Evolutionary conservation across 2,113 vertebrate genomes (phyloP), one percentile per base, ranked within the genome.

Genomic region (Bagarius yarrelli): DNA sequence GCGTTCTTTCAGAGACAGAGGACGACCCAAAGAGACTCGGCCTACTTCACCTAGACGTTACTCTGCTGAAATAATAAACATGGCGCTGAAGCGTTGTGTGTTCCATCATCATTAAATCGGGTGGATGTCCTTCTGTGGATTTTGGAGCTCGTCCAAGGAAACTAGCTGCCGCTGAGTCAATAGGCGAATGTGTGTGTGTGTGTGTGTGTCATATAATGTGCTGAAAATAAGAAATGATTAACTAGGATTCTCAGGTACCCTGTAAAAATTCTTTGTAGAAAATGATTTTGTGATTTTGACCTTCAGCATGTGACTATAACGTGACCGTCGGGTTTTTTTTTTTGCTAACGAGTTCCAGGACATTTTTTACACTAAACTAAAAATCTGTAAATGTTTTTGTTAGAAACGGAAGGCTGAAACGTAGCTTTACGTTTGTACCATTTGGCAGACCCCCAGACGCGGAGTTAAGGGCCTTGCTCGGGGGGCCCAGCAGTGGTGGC

Each of bases 71-170:
- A 79, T 55, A 55, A 44, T 14, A 69, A 27, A 71, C 55, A 47
- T 2, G 25, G 55, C n/a, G n/a, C 78, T 21, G 25, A 77, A 21
- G 5, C 32, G 25, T 13, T 27, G 52, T 56, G 50, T 5, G 34
- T 59, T 44, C 5, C 8, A 53, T 32, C 70, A 19, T 55, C 13
- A 25, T 53, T 56, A 70, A 21, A 27, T 56, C 4, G 53, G 32
- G 53, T 25, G 79, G 56, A 55, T 66, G 79, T 56, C 44, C n/a
- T 36, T 66, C 53, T 73, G 76, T 78, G 67, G 56, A 25, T 15
- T 16, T n/a, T 76, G 77, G 71, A 82, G 56, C 77, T 47, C 1
- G 4, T 56, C 81, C 47, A 57, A 71, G n/a, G 52, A 19, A 47
- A 44, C n/a, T 69, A 66, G 6, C 63, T 30, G 50, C 66, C 27